Evolutionary conservation across 2,888 invertebrate species (phyloP).

Genomic region (Hybos culiciformis): DNA sequence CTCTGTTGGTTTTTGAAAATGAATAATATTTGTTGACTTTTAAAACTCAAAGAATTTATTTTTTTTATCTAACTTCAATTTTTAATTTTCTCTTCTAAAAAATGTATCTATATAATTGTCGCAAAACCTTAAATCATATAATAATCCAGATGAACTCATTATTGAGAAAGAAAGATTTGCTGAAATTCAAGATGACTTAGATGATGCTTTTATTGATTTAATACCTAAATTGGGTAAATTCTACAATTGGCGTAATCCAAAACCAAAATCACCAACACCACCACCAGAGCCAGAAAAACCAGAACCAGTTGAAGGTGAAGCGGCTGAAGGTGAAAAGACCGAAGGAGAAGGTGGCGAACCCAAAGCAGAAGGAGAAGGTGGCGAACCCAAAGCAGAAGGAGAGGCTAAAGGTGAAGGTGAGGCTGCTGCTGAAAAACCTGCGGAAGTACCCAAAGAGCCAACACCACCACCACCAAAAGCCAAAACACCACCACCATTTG

Average conservation of each 20-base stretch:
- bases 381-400: conserved; percentile 21
- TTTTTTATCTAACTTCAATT: too few species aligned
- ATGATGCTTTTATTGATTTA: conserved; percentile 80
- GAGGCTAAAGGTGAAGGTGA: conserved; percentile 25
- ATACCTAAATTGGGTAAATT: conserved; percentile 44
- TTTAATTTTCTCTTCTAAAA: too few species aligned
- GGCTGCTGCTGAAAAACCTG: conserved; percentile 14
- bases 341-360: conserved; percentile 18
- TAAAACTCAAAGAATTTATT: too few species aligned
- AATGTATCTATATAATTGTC: too few species aligned
- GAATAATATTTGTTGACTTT: too few species aligned
- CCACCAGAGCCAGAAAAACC: conserved; percentile 25
- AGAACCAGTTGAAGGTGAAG: conserved; percentile 24
- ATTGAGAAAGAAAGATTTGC: conserved; percentile 83
- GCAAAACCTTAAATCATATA: conserved; percentile 1
- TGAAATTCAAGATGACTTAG: conserved; percentile 85
- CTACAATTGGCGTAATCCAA: conserved; percentile 34
- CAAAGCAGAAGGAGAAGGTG: conserved; percentile 19
- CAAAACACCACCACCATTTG: conserved; percentile 35
- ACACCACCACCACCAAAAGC: conserved; percentile 28
- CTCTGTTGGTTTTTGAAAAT: too few species aligned
- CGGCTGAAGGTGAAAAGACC: conserved; percentile 29
- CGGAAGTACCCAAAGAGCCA: conserved; percentile 16
- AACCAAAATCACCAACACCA: conserved; percentile 33
- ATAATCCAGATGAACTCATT: conserved; percentile 60